Conservation (phyloP, 2,888 invertebrate species). For the Drosophila paranaensis region DNA sequence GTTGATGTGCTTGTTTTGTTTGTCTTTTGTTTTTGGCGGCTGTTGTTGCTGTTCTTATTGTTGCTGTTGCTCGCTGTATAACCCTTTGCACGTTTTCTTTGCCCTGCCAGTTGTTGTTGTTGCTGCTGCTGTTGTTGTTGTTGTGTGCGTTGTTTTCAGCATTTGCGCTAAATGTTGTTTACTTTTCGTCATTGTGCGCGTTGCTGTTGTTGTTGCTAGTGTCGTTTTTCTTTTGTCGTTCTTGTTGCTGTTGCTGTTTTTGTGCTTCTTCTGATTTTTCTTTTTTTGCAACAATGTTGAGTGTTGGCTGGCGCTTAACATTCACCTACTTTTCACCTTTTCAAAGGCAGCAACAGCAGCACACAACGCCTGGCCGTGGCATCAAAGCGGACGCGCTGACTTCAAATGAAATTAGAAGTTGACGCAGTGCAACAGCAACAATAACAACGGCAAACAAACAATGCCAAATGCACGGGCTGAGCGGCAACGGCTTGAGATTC, state of each 20-base stretch:
- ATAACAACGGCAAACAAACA: conserved; percentile 49
- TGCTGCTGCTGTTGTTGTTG: not conserved
- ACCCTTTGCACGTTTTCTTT: conserved; percentile 66
- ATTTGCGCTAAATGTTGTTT: conserved; percentile 77
- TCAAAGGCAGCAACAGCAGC: conserved; percentile 40
- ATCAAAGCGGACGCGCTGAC: conserved; percentile 67
- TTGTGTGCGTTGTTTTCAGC: conserved; percentile 34
- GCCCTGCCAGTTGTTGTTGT: conserved; percentile 6
- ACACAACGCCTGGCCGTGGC: conserved; percentile 72
- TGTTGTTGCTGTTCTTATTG: conserved; percentile 25
- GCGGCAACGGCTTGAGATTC: conserved; percentile 46
- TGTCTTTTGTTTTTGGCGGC: conserved; percentile 64
- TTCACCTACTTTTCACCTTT: conserved; percentile 56
- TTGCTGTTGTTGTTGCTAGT: conserved; percentile 42
- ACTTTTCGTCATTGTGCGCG: conserved; percentile 66
- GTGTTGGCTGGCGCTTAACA: conserved; percentile 35
- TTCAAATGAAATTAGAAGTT: conserved; percentile 79
- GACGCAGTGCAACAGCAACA: conserved; percentile 62
- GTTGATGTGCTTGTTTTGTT: conserved; percentile 75
- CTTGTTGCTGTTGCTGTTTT: conserved; percentile 27
- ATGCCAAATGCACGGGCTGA: conserved; percentile 58
- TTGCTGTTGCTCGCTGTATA: conserved; percentile 35
- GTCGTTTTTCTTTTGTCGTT: conserved; percentile 47
- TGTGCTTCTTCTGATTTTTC: conserved; percentile 14
- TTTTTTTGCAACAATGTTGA: conserved; percentile 47